Evolutionary conservation across 1,140 invertebrate species (phyloP), one percentile per base, ranked within the genome.

Genomic region (Nasonia longicornis): DNA sequence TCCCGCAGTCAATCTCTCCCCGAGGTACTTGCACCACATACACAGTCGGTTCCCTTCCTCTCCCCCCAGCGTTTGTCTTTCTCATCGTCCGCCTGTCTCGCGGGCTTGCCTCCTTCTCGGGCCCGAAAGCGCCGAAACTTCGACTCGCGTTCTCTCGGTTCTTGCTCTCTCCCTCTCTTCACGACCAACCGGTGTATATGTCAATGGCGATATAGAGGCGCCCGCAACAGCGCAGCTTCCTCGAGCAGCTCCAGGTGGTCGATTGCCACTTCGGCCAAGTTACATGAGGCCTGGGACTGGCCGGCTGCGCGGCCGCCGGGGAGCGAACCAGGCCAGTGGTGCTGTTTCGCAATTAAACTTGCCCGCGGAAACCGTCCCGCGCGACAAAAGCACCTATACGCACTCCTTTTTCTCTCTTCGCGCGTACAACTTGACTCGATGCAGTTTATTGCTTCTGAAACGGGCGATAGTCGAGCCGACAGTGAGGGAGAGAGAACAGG

Each of bases 231-330:
- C 14, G n/a, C 6, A n/a, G 58, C 58, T 63, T 63, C n/a, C 58
- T 64, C 20, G 22, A 26, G 20, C 26, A 12, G 26, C 42, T 2
- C 26, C 66, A 69, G 77, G 29, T 58, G 66, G 45, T 52, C 67
- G 16, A 70, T 70, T 35, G 77, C 45, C 66, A 52, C 67, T 78
- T 78, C 4, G 31, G 29, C 45, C 66, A 77, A 77, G 63, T 76
- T 76, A 71, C 66, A 35, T 29, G 64, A 29, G 8, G 26, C 64
- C 64, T 67, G 8, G 8, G 11, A 2, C 64, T 29, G 22, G 26
- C 22, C 26, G 16, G 20, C 52, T n/a, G 20, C 16, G 52, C 16
- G 7, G 14, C 16, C 3, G 20, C 14, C 20, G 14, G 48, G 35
- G 31, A 29, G 42, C 48, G 48, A 31, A 35, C 2, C 26, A 20